These are phyloP conservation scores for Boloria selene DNA, from an alignment of 2,888 invertebrate genomes.

Conservation along the genomic window DNA sequence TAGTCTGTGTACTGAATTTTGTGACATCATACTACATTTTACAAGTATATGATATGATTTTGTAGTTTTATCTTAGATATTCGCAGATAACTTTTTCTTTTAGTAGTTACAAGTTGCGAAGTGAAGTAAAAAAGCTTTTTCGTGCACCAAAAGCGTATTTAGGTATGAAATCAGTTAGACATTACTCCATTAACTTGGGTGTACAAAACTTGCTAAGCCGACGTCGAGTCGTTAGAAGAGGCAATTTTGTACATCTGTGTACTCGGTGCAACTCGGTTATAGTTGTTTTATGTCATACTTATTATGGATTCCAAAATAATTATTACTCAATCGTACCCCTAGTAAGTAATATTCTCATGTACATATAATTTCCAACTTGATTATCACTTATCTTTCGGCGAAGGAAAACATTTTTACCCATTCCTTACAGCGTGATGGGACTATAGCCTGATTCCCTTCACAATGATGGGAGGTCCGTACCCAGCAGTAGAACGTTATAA, in stretches of 20 bases:
- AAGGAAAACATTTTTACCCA: no score
- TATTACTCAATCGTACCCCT: no score
- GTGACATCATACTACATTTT: no score
- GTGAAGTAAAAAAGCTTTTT: constrained; percentile 14
- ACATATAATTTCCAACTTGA: no score
- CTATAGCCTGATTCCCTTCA: no score
- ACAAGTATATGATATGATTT: no score
- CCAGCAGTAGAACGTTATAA: no score
- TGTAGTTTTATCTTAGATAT: background rate
- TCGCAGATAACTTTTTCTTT: constrained; percentile 1
- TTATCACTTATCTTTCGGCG: no score
- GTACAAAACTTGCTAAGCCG: constrained; percentile 17
- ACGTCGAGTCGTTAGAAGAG: constrained; percentile 7
- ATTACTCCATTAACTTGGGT: constrained; percentile 16
- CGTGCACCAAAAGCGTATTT: constrained; percentile 6
- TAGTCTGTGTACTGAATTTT: no score
- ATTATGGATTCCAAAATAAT: background rate
- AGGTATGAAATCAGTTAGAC: constrained; percentile 16
- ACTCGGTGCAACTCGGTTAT: constrained; percentile 8
- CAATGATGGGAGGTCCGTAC: no score
- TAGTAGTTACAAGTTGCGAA: background rate
- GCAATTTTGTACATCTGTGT: constrained; percentile 24
- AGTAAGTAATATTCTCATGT: background rate
- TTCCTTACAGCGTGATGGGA: no score
- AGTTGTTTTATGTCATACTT: background rate